Evolutionary conservation across 2,888 invertebrate species (phyloP).

Genomic region (Galeruca laticollis): DNA sequence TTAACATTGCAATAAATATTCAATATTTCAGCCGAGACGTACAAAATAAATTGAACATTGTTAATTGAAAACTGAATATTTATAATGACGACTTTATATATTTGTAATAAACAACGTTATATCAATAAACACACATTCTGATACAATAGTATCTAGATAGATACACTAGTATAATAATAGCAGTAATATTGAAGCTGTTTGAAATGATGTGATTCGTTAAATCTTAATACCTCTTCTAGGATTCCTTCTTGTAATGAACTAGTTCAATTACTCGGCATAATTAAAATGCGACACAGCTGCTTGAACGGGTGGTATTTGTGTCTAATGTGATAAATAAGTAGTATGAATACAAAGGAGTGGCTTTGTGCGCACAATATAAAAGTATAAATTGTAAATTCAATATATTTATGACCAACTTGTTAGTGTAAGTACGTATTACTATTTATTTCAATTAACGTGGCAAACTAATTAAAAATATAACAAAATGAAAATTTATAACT

Average conservation of each 20-base stretch:
- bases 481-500: too few species aligned
- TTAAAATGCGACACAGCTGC: constrained; percentile 5
- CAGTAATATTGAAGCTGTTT: neutral
- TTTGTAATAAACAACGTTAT: too few species aligned
- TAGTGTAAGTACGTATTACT: neutral
- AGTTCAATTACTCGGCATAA: neutral
- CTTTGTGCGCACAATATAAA: neutral
- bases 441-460: neutral
- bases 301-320: constrained; percentile 7
- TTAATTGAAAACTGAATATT: too few species aligned
- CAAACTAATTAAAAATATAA: too few species aligned
- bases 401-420: neutral
- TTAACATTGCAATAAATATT: too few species aligned
- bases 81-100: too few species aligned
- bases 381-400: neutral
- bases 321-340: constrained; percentile 6
- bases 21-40: too few species aligned
- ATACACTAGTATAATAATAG: neutral
- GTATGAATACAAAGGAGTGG: constrained; percentile 5
- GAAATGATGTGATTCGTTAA: neutral
- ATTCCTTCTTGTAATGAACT: constrained; percentile 1
- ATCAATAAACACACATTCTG: neutral
- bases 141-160: neutral
- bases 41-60: too few species aligned
- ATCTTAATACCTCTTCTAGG: neutral